These are phyloP conservation scores for Neogobius melanostomus DNA, from an alignment of 2,113 vertebrate species.

Conservation along the genomic window DNA sequence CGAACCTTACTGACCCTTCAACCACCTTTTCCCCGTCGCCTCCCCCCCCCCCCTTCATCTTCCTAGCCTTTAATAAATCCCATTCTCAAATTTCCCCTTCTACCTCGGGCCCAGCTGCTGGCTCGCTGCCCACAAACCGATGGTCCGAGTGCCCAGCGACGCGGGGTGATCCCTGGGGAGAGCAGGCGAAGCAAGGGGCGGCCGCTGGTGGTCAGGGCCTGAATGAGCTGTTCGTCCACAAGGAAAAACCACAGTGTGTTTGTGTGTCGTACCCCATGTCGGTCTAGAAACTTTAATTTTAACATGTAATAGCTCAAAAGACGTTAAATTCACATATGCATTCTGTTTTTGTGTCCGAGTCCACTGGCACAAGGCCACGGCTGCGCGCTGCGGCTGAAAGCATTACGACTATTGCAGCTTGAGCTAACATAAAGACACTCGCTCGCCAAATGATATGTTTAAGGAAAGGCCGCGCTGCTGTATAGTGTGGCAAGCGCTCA, in stretches of 20 bases:
- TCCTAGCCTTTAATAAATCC: conserved; percentile 41
- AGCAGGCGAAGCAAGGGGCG: conserved; percentile 21
- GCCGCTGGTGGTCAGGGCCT: conserved; percentile 46
- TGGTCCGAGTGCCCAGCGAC: conserved; percentile 51
- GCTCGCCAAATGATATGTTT: conserved; percentile 46
- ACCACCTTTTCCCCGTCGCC: conserved; percentile 25
- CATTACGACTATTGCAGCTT: conserved; percentile 39
- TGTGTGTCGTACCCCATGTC: conserved; percentile 40
- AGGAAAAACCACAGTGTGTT: conserved; percentile 59
- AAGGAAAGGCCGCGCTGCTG: conserved; percentile 33
- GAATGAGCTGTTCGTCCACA: conserved; percentile 59
- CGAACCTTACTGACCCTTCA: conserved; percentile 36
- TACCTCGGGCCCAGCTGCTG: conserved; percentile 39
- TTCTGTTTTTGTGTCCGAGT: conserved; percentile 31
- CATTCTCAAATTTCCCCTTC: conserved; percentile 51
- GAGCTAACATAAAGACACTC: conserved; percentile 43
- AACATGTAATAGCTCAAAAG: conserved; percentile 33
- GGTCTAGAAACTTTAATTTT: conserved; percentile 48
- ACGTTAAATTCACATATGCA: conserved; percentile 6
- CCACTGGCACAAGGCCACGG: conserved; percentile 20
- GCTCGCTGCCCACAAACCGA: conserved; percentile 44
- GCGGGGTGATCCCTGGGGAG: conserved; percentile 46
- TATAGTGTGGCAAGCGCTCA: conserved; percentile 32
- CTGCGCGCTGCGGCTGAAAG: conserved; percentile 41
- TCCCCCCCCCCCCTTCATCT: conserved; percentile 26